A percentile compares a stretch with the other conserved stretches of the same genome.
Evolutionary conservation across 2,113 vertebrate genomes (phyloP).

Genomic region (Piliocolobus tephrosceles): DNA sequence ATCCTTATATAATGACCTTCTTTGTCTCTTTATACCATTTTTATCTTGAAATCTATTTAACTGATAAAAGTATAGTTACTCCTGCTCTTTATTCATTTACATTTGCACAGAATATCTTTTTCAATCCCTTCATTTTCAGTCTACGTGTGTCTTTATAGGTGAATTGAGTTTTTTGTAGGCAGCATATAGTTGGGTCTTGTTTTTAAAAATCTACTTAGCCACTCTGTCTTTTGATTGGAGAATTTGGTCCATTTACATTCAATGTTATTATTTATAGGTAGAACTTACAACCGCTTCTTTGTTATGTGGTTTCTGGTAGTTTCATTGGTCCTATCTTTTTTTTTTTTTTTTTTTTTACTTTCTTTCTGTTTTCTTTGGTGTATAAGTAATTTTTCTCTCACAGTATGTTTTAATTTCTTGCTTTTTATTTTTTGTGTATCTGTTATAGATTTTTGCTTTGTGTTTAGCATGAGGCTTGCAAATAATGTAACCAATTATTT

Average conservation of each 20-base stretch:
- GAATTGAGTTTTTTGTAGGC: background rate
- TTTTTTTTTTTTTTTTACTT: background rate
- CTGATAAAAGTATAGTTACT: background rate
- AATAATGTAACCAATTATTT: background rate
- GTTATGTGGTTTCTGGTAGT: background rate
- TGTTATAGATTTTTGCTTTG: background rate
- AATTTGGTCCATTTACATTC: background rate
- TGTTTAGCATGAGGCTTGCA: background rate
- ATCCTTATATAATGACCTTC: background rate
- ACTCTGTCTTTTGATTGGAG: background rate
- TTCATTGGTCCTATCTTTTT: background rate
- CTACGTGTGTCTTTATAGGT: background rate
- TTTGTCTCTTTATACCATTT: background rate
- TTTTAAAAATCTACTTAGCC: background rate
- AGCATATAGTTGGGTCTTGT: background rate
- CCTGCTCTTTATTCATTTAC: background rate
- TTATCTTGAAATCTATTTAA: background rate
- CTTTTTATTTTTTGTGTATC: background rate
- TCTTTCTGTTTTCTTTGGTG: background rate
- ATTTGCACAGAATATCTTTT: background rate
- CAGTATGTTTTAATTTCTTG: background rate
- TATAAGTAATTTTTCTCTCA: background rate
- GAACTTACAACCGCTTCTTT: background rate
- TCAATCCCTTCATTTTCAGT: background rate
- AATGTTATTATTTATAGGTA: background rate